Evolutionary conservation across 1,140 invertebrate genomes (phyloP), one percentile per base, ranked within the genome.

Genomic region (Rhagoletis zephyria): DNA sequence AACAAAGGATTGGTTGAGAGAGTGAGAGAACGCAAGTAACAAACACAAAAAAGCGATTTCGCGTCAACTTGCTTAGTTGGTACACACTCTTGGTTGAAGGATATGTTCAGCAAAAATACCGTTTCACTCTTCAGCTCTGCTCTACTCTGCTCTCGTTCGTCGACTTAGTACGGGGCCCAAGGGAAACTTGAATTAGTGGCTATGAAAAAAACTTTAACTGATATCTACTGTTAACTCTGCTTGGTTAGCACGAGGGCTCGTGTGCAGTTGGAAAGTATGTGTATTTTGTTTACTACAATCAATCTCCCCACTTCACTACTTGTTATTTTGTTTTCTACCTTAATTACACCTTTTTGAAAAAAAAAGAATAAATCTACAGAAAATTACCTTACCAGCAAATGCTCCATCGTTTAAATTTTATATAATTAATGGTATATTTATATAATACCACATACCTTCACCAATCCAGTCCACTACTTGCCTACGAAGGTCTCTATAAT

Each of bases 221-320:
- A 56, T 5, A 61, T 45, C n/a, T 61, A 61, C 56, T 85, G 85
- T 6, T 85, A 59, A 1, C 30, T 30, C 60, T 63, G n/a, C 56
- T 85, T 19, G 16, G 42, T 63, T 60, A 85, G 87, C 81, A 85
- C 87, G 91, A 91, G 91, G 91, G 91, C 91, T 92, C 91, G 90
- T 90, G 91, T 89, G 91, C 91, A 92, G 91, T 90, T 90, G 90
- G 90, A 92, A 92, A 86, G 91, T 92, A 92, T 92, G 91, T 88
- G 42, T 74, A 63, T 63, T 63, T 16, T 65, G 85, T 85, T 85
- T 85, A 85, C 45, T 56, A 70, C 67, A 4, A 70, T 42, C 30
- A 30, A 30, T 56, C 74, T 51, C 59, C 67, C 48, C 86, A 45
- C 51, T 14, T 81, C 74, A 81, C 48, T 30, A 81, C 74, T 81